phyloP scores from a whole-genome alignment of 2,113 vertebrate species.

The Austrofundulus limnaeus region DNA sequence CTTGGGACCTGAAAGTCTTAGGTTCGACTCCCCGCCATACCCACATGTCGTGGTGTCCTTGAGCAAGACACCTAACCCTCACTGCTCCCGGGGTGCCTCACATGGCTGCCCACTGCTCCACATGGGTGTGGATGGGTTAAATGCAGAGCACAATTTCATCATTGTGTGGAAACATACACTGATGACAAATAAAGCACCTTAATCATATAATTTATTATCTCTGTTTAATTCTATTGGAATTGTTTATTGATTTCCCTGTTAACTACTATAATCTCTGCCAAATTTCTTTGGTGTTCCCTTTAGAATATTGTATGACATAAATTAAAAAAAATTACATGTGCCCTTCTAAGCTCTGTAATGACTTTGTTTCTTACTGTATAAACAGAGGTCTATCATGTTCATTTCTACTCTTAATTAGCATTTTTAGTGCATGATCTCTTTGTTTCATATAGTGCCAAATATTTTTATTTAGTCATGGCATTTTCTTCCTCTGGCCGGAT shows the following conservation, averaged over 20 bases:
- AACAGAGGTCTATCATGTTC: not conserved
- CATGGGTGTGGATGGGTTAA: too few relatives aligned
- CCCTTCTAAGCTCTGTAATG: not conserved
- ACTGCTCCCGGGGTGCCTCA: too few relatives aligned
- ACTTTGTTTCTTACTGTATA: not conserved
- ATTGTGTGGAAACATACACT: too few relatives aligned
- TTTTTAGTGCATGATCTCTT: not conserved
- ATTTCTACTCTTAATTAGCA: not conserved
- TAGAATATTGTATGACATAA: not conserved
- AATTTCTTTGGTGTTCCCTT: not conserved
- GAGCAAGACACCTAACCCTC: too few relatives aligned
- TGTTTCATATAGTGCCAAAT: not conserved
- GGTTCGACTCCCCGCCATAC: too few relatives aligned
- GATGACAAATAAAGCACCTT: too few relatives aligned
- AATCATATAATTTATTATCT: too few relatives aligned
- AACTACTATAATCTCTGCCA: not conserved
- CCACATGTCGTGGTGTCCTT: too few relatives aligned
- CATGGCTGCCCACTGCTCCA: too few relatives aligned
- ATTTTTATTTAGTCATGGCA: not conserved
- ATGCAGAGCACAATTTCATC: too few relatives aligned
- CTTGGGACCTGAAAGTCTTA: too few relatives aligned
- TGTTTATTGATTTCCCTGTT: not conserved
- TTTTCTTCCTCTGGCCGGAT: not conserved
- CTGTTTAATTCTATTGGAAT: too few relatives aligned
- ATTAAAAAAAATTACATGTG: not conserved